Percentiles rank a stretch among this genome's conserved stretches.
Evolutionary conservation across 2,797 vertebrate species (phyloP).

Genomic region (Centropyge bicolor): DNA sequence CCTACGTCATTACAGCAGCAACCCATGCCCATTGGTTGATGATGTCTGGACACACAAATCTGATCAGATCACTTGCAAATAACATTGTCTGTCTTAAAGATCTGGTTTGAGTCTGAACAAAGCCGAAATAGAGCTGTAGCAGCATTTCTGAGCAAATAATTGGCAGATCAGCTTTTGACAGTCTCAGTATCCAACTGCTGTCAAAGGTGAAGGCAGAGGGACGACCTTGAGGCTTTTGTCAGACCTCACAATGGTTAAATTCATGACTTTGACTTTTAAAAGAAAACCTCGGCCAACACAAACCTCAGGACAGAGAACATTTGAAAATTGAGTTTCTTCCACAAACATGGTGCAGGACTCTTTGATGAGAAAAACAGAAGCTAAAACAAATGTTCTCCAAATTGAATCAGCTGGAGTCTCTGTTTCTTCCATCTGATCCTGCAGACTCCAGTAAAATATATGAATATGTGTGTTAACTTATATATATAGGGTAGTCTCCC

Average conservation of each 20-base stretch:
- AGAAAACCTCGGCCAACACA: constrained; percentile 60
- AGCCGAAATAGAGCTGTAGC: neutral
- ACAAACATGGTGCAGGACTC: constrained; percentile 46
- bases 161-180: constrained; percentile 20
- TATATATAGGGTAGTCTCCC: constrained; percentile 17
- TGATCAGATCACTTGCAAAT: neutral
- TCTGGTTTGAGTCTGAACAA: neutral
- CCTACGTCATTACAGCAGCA: neutral
- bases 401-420: constrained; percentile 71
- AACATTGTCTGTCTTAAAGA: neutral
- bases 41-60: neutral
- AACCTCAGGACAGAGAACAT: constrained; percentile 59
- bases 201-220: constrained; percentile 55
- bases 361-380: constrained; percentile 78
- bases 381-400: constrained; percentile 58
- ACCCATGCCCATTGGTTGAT: neutral
- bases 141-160: neutral
- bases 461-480: constrained; percentile 24
- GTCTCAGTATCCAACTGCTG: neutral
- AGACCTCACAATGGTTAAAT: constrained; percentile 66
- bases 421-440: constrained; percentile 43
- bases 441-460: constrained; percentile 46
- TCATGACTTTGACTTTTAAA: constrained; percentile 56
- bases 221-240: constrained; percentile 47
- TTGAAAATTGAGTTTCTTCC: constrained; percentile 68